Evolutionary conservation across 2,113 vertebrate genomes (phyloP).

Genomic region (Silurus meridionalis): DNA sequence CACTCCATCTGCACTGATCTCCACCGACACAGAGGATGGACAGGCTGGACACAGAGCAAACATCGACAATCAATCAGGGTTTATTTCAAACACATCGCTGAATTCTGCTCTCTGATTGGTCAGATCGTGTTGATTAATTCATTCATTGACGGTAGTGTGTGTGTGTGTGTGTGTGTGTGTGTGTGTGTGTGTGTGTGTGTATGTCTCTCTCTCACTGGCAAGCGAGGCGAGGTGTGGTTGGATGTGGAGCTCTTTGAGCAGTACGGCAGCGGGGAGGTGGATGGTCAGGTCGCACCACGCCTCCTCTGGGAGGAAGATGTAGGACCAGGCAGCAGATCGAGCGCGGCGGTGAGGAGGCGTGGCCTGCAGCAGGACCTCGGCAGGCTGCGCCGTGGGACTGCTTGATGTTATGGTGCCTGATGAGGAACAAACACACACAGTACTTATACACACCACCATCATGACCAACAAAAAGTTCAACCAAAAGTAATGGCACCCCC

Average conservation of each 20-base stretch:
- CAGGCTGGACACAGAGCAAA: conserved; percentile 76
- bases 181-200: conserved; percentile 11
- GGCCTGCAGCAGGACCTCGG: conserved; percentile 94
- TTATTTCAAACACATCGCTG: neutral
- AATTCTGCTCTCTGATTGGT: neutral
- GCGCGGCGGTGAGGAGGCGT: conserved; percentile 94
- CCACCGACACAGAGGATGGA: conserved; percentile 95
- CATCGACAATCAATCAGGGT: neutral
- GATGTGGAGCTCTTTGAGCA: conserved; percentile 97
- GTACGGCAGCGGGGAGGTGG: conserved; percentile 92
- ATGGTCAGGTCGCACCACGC: conserved; percentile 99
- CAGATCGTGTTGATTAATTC: neutral
- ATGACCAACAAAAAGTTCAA: neutral
- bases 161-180: neutral
- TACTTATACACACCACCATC: neutral
- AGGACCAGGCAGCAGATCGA: conserved; percentile 96
- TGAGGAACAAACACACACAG: neutral
- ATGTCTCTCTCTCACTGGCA: conserved; percentile 81
- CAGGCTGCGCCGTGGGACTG: conserved; percentile 96
- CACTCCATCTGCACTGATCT: conserved; percentile 95
- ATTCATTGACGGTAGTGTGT: neutral
- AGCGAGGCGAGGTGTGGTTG: conserved; percentile 97
- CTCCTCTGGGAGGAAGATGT: conserved; percentile 96
- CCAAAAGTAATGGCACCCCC: neutral
- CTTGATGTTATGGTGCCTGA: conserved; percentile 97